phyloP scores from a whole-genome alignment of 2,113 vertebrate genomes.

The Heloderma charlesbogerti region DNA sequence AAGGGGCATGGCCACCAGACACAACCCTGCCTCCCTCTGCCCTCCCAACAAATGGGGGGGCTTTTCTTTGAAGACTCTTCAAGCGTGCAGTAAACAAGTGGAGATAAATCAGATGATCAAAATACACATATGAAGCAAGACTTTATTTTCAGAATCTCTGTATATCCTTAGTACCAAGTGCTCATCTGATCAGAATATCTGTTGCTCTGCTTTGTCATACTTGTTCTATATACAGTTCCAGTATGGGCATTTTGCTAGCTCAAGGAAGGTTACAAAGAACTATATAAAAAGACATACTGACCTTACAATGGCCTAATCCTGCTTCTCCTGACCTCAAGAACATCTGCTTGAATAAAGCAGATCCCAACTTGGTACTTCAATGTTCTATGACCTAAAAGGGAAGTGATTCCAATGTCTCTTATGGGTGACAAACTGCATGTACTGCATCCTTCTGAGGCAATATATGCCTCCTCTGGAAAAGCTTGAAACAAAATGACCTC shows the following conservation, averaged over 20 bases:
- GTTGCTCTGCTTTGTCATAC: neutral
- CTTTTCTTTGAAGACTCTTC: neutral
- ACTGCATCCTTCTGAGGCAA: neutral
- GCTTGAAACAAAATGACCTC: slow-evolving; percentile 9
- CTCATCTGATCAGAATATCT: neutral
- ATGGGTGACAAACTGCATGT: neutral
- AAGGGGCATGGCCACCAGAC: neutral
- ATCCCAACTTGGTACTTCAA: neutral
- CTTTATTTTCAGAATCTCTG: neutral
- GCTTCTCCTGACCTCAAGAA: slow-evolving; percentile 11
- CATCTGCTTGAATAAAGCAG: neutral
- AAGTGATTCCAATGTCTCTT: neutral
- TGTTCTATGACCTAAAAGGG: neutral
- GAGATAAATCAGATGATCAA: neutral
- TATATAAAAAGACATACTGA: neutral
- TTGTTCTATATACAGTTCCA: neutral
- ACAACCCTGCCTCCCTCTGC: neutral
- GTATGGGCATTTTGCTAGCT: neutral
- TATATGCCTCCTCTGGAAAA: neutral
- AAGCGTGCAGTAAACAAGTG: no score
- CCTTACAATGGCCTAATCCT: neutral
- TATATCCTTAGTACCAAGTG: neutral
- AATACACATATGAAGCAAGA: neutral
- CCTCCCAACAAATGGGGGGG: neutral
- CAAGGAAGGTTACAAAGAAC: neutral